Percentiles rank a stretch among this genome's conserved stretches.
phyloP scores from a whole-genome alignment of 2,113 vertebrate species.

The Polypterus bichir region DNA sequence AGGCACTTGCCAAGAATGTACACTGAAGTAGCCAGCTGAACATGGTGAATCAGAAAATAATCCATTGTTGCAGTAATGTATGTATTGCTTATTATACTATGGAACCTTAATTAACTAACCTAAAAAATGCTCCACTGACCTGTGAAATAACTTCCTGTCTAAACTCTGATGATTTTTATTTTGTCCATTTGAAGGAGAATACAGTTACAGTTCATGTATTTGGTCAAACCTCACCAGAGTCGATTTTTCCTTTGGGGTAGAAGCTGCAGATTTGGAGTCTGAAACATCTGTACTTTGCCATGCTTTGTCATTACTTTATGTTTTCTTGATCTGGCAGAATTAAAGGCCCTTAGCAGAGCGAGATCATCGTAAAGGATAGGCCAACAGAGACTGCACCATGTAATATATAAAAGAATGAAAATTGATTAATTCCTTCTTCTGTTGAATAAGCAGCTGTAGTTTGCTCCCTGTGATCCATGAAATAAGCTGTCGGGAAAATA shows the following conservation, averaged over 20 bases:
- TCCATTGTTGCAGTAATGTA: too few relatives aligned
- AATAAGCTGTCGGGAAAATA: conserved; percentile 46
- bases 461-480: conserved; percentile 50
- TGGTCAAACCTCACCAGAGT: conserved; percentile 38
- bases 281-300: conserved; percentile 32
- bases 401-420: conserved; percentile 42
- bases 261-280: conserved; percentile 19
- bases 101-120: not conserved
- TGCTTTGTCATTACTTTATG: conserved; percentile 35
- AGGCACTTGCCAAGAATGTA: too few relatives aligned
- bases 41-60: too few relatives aligned
- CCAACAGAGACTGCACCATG: conserved; percentile 36
- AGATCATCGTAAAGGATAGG: conserved; percentile 28
- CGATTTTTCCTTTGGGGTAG: conserved; percentile 42
- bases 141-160: not conserved
- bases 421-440: conserved; percentile 46
- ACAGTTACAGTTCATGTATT: conserved; percentile 34
- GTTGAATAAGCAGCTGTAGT: conserved; percentile 47
- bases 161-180: not conserved
- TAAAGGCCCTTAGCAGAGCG: conserved; percentile 35
- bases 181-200: conserved; percentile 30
- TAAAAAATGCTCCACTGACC: not conserved
- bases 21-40: too few relatives aligned
- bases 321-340: conserved; percentile 36
- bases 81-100: not conserved